A percentile compares a stretch with the other conserved stretches of the same genome.
Evolutionary conservation across 2,888 invertebrate genomes (phyloP).

Genomic region (Melanophora roralis): DNA sequence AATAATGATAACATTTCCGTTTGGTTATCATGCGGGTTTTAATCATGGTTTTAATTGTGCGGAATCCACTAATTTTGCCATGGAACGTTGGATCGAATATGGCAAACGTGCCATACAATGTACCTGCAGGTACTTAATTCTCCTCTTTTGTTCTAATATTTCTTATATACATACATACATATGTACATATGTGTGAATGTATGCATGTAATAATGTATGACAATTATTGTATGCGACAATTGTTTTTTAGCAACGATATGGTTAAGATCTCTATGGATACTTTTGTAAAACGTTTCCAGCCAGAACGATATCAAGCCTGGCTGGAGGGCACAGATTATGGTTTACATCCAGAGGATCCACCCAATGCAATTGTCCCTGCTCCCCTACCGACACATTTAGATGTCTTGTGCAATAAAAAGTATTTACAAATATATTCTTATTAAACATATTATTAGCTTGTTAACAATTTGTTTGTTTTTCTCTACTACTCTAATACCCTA

Average conservation of each 20-base stretch:
- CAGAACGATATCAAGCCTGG: constrained; percentile 93
- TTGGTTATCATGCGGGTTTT: constrained; percentile 98
- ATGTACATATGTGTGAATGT: too few relatives aligned
- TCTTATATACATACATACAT: too few relatives aligned
- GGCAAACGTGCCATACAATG: constrained; percentile 94
- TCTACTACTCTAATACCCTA: constrained; percentile 72
- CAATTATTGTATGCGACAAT: background rate
- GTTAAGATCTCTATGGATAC: constrained; percentile 99
- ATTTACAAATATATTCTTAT: constrained; percentile 74
- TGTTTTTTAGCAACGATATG: constrained; percentile 86
- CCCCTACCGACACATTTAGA: constrained; percentile 89
- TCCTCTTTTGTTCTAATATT: background rate
- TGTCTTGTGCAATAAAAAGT: constrained; percentile 87
- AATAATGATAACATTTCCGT: constrained; percentile 99
- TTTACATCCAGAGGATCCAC: constrained; percentile 94
- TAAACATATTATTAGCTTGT: constrained; percentile 32
- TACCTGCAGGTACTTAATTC: constrained; percentile 81
- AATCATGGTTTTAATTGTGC: constrained; percentile 99
- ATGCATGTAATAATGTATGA: too few relatives aligned
- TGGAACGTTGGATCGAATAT: constrained; percentile 98
- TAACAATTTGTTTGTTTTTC: constrained; percentile 62
- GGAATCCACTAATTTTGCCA: constrained; percentile 99
- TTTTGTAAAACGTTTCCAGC: constrained; percentile 96
- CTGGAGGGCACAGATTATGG: constrained; percentile 92
- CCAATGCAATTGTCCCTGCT: constrained; percentile 82